Conservation (phyloP, 2,113 vertebrate species). For the Sturnus vulgaris region DNA sequence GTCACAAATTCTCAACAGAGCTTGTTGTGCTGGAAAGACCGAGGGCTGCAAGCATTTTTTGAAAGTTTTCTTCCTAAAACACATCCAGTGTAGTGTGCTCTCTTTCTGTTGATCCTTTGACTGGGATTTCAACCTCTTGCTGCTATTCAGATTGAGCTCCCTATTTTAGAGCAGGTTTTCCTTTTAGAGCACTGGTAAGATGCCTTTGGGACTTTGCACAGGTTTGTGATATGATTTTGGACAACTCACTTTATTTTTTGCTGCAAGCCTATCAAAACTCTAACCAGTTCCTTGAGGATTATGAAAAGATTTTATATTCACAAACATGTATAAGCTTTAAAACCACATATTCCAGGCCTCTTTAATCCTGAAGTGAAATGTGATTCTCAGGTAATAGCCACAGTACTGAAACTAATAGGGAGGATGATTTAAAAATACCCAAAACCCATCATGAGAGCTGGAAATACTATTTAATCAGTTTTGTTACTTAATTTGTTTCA, state of each 20-base stretch:
- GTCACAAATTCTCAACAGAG: background rate
- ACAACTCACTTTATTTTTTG: background rate
- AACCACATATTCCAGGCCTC: background rate
- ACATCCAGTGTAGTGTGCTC: background rate
- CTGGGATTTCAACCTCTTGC: background rate
- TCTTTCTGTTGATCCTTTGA: background rate
- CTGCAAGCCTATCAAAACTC: background rate
- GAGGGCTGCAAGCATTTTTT: background rate
- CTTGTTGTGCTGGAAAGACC: background rate
- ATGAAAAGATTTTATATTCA: background rate
- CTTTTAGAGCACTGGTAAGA: background rate
- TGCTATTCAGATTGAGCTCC: background rate
- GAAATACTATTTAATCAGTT: background rate
- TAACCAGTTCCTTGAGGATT: background rate
- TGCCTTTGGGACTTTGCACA: background rate
- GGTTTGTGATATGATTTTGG: background rate
- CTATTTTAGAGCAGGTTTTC: accelerated
- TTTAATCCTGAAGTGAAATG: background rate
- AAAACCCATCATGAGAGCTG: background rate
- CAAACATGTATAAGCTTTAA: background rate
- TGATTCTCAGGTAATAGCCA: background rate
- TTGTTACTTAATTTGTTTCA: background rate
- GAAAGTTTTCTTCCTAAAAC: background rate
- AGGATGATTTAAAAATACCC: background rate
- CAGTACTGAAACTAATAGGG: background rate